phyloP scores from a whole-genome alignment of 2,113 vertebrate species.

The Cyrtonyx montezumae region DNA sequence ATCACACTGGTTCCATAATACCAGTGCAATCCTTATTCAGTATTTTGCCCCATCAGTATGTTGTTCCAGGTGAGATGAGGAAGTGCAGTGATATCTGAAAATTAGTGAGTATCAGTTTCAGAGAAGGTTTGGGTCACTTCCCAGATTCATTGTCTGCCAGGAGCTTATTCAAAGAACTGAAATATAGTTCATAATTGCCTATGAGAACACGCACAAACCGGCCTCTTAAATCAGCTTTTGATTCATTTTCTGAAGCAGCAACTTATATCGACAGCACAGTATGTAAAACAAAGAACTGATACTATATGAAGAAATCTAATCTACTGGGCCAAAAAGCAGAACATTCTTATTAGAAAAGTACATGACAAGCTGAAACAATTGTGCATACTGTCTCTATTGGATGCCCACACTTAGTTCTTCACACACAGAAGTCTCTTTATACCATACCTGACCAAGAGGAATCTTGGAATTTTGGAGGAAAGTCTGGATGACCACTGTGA shows the following conservation, averaged over 20 bases:
- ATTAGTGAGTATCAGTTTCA: neutral
- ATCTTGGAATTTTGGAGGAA: slow-evolving; percentile 75
- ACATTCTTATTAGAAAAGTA: neutral
- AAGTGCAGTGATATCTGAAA: neutral
- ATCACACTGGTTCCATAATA: neutral
- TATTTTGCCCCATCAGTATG: neutral
- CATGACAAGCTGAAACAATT: neutral
- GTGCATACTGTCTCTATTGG: neutral
- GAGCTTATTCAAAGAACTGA: neutral
- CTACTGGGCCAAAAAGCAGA: neutral
- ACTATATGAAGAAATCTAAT: neutral
- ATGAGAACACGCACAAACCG: neutral
- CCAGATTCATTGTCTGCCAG: neutral
- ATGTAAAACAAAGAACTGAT: neutral
- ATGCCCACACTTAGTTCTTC: neutral
- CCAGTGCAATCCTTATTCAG: neutral
- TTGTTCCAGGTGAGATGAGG: neutral
- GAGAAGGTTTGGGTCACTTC: neutral
- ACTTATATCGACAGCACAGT: neutral
- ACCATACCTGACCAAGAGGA: slow-evolving; percentile 77
- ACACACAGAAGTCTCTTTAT: neutral
- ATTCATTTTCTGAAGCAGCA: neutral
- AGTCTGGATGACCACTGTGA: slow-evolving; percentile 89
- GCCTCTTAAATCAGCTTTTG: neutral
- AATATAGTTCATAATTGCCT: neutral